A percentile compares a stretch with the other conserved stretches of the same genome.
Conservation (phyloP, 2,113 vertebrate species). For the Cyprinus carpio region DNA sequence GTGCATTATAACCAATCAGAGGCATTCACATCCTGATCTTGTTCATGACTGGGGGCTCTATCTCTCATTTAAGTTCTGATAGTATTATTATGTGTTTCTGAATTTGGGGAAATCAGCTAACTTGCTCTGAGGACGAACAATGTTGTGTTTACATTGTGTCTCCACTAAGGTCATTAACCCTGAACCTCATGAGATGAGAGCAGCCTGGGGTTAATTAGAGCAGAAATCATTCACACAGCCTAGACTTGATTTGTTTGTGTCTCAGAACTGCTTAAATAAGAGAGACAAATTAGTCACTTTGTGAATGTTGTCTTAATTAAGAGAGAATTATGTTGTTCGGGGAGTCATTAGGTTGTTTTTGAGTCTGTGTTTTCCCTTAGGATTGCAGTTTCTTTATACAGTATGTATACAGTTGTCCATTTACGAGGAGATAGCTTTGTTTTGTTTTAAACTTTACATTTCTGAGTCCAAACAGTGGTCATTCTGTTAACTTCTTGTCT, state of each 20-base stretch:
- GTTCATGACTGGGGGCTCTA: not conserved
- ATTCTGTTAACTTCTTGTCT: no score
- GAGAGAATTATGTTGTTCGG: not conserved
- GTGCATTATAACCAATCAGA: no score
- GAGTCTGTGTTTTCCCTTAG: not conserved
- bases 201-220: constrained; percentile 15
- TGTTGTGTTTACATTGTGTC: not conserved
- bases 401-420: no score
- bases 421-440: no score
- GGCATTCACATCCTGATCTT: not conserved
- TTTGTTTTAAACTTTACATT: no score
- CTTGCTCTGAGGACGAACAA: not conserved
- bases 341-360: not conserved
- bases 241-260: not conserved
- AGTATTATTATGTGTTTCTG: not conserved
- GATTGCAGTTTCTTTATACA: not conserved
- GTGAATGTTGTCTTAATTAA: not conserved
- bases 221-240: not conserved
- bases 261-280: not conserved
- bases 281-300: not conserved
- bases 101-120: not conserved
- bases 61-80: not conserved
- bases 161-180: not conserved
- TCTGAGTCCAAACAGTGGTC: no score
- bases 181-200: not conserved